Evolutionary conservation across 2,113 vertebrate genomes (phyloP), one percentile per base, ranked within the genome.

Genomic region (Callaeas wilsoni): DNA sequence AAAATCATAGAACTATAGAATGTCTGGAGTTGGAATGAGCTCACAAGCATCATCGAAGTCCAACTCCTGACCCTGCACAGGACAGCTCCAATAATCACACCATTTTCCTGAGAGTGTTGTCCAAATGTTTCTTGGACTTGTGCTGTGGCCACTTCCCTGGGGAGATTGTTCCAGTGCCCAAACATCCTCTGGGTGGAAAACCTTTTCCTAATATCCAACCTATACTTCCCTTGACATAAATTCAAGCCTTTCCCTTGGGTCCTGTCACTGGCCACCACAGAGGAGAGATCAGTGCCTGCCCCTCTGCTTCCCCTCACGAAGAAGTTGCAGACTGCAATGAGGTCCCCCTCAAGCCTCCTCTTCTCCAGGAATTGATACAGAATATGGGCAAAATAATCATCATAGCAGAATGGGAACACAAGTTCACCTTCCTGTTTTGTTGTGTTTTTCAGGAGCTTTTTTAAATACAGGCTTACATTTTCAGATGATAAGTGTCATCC

Each of bases 31-130:
- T 41, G 35, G 55, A 62, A 35, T 0, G 1, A 60, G 18, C 25
- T 33, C 29, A 82, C 6, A 35, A 41, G 12, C 20, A 47, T 42
- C 21, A 27, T 9, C 0, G 0, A 59, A 55, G 20, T 47, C 55
- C 10, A 35, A 0, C n/a, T 53, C 33, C 30, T 68, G 25, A 16
- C 7, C 14, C 47, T 60, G 55, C 25, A 19, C 10, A 46, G 25
- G 46, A 39, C 39, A n/a, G 12, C 25, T 68, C n/a, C 41, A 55
- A 4, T 18, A 49, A 30, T 19, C 26, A 18, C 17, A 47, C 12
- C 7, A 4, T 35, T n/a, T 62, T 39, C 41, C 21, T 23, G 30
- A 49, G n/a, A 35, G 21, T 5, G 3, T 27, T 53, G 21, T 47
- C 14, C 41, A 55, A 68, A 55, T 11, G 14, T 10, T 76, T 83